Conservation (phyloP, 2,888 invertebrate species). For the Drosophila subsilvestris region DNA sequence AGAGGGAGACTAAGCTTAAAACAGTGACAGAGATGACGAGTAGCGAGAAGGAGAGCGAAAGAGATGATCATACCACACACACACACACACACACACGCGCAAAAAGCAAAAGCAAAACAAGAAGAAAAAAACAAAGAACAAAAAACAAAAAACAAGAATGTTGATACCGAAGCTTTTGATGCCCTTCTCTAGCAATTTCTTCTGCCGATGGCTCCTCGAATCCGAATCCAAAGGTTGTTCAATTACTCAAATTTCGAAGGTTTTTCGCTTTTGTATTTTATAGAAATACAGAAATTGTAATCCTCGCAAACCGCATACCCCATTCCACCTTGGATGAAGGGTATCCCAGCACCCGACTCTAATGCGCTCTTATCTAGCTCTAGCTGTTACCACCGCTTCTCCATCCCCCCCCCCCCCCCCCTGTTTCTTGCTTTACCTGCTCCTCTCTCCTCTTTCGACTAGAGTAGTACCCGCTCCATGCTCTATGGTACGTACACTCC, state of each 20-base stretch:
- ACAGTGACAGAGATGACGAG: neutral
- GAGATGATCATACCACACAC: conserved; percentile 8
- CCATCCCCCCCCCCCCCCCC: neutral
- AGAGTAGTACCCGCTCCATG: neutral
- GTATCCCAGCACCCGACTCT: neutral
- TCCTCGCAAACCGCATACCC: neutral
- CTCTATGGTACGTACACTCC: conserved; percentile 38
- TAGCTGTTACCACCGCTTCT: neutral
- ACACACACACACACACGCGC: conserved; percentile 15
- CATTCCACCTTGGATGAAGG: neutral
- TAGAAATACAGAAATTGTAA: neutral
- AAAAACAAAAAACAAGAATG: conserved; percentile 38
- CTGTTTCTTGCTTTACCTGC: neutral
- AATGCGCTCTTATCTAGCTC: conserved; percentile 6
- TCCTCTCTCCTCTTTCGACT: neutral
- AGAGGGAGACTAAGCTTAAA: conserved; percentile 18
- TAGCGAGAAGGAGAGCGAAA: neutral
- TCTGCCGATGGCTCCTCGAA: neutral
- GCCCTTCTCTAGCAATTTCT: neutral
- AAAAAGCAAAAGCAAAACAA: conserved; percentile 51
- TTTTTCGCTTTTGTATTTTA: no score
- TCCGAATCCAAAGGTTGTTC: no score
- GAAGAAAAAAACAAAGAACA: conserved; percentile 21
- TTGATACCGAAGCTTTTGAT: neutral
- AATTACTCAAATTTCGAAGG: no score